phyloP scores from a whole-genome alignment of 2,113 vertebrate genomes.

The Opisthocomus hoazin region DNA sequence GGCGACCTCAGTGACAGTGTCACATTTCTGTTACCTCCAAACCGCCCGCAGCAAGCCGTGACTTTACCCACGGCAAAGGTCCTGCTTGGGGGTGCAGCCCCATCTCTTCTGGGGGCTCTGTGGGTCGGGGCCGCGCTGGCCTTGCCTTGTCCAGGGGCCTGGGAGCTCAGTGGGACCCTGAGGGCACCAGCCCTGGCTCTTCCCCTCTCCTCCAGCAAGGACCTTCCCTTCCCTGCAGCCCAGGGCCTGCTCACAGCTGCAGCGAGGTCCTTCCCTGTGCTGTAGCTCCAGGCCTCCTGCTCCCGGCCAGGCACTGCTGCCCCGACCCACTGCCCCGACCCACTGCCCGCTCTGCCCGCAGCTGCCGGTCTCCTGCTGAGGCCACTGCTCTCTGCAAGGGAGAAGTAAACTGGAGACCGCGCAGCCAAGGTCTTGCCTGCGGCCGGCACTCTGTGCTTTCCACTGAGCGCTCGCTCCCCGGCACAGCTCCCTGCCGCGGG shows the following conservation, averaged over 20 bases:
- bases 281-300: not conserved
- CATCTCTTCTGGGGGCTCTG: not conserved
- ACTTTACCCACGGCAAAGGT: not conserved
- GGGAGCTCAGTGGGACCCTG: not conserved
- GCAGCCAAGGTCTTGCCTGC: not conserved
- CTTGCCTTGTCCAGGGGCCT: not conserved
- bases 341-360: not conserved
- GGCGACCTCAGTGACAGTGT: too few species aligned
- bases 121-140: fast-evolving
- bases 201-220: not conserved
- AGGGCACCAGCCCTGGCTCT: not conserved
- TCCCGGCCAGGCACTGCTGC: not conserved
- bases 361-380: not conserved
- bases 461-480: not conserved
- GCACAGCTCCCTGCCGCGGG: fast-evolving
- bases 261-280: slow-evolving; percentile 30
- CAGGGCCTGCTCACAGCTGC: not conserved
- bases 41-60: fast-evolving
- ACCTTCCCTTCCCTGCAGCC: not conserved
- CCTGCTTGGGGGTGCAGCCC: not conserved
- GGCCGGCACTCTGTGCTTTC: not conserved
- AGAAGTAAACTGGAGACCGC: not conserved
- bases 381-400: not conserved
- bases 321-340: not conserved
- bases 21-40: not conserved